Evolutionary conservation across 2,797 vertebrate genomes (phyloP).

Genomic region (Cossypha niveicapilla): DNA sequence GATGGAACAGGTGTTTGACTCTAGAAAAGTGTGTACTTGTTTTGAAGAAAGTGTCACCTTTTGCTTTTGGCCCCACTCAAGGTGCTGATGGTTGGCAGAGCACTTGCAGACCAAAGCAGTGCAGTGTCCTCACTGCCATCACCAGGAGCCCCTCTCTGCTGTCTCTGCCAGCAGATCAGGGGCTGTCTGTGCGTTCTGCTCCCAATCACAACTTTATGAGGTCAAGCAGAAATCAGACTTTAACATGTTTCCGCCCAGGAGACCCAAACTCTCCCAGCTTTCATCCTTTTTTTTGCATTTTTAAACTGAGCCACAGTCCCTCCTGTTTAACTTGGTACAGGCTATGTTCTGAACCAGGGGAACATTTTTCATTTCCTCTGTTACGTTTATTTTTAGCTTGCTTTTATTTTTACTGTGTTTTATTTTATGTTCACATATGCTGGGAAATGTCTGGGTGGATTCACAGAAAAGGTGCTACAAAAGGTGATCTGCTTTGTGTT

Average conservation of each 20-base stretch:
- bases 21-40: not conserved
- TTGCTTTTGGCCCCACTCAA: not conserved
- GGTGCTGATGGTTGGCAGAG: not conserved
- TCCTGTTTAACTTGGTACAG: conserved; percentile 3
- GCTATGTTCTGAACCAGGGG: not conserved
- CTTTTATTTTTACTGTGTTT: conserved; percentile 43
- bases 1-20: not conserved
- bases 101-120: not conserved
- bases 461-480: conserved; percentile 48
- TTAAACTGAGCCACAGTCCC: not conserved
- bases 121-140: not conserved
- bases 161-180: not conserved
- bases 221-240: not conserved
- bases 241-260: not conserved
- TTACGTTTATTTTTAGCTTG: conserved; percentile 12
- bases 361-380: conserved; percentile 4
- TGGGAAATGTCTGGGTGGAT: conserved; percentile 17
- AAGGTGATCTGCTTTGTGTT: not conserved
- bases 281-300: not conserved
- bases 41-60: not conserved
- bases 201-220: not conserved
- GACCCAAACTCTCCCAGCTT: not conserved
- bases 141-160: not conserved
- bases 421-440: conserved; percentile 12
- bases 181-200: not conserved